These are phyloP conservation scores for Dissostichus mawsoni DNA, from an alignment of 2,113 vertebrate genomes.

Conservation along the genomic window DNA sequence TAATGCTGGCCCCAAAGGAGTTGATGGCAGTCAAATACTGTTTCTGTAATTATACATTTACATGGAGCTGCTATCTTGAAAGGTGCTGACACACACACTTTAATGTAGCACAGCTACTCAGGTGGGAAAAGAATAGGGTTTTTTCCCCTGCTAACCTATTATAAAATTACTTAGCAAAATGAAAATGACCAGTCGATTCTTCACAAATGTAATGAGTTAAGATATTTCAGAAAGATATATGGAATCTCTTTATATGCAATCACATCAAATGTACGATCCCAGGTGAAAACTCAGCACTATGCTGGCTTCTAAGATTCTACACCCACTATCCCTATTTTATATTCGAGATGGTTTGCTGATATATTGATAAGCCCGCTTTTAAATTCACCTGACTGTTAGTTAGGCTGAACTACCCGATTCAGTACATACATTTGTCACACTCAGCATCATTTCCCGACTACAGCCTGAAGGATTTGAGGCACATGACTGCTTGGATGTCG, in stretches of 20 bases:
- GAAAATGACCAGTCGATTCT: constrained; percentile 22
- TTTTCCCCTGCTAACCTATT: neutral
- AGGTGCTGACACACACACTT: constrained; percentile 71
- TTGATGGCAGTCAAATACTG: constrained; percentile 77
- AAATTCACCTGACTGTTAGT: constrained; percentile 30
- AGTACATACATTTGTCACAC: constrained; percentile 40
- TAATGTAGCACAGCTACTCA: constrained; percentile 44
- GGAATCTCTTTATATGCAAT: constrained; percentile 18
- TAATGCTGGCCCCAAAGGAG: constrained; percentile 73
- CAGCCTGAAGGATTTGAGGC: constrained; percentile 33
- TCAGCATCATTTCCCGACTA: constrained; percentile 30
- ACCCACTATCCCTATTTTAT: constrained; percentile 35
- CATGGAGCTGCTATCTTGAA: constrained; percentile 63
- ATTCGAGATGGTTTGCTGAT: constrained; percentile 28
- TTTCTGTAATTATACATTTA: constrained; percentile 86
- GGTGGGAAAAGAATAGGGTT: constrained; percentile 21
- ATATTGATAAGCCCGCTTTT: constrained; percentile 50
- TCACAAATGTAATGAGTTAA: constrained; percentile 31
- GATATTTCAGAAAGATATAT: constrained; percentile 3
- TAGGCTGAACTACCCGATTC: constrained; percentile 39
- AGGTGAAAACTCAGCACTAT: constrained; percentile 44
- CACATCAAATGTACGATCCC: constrained; percentile 32
- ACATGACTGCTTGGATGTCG: constrained; percentile 11
- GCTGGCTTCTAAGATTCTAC: constrained; percentile 18
- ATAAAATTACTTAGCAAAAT: constrained; percentile 19